Conservation (phyloP, 64 coral and sea anemone species). For the Stichodactyla mertensii region DNA sequence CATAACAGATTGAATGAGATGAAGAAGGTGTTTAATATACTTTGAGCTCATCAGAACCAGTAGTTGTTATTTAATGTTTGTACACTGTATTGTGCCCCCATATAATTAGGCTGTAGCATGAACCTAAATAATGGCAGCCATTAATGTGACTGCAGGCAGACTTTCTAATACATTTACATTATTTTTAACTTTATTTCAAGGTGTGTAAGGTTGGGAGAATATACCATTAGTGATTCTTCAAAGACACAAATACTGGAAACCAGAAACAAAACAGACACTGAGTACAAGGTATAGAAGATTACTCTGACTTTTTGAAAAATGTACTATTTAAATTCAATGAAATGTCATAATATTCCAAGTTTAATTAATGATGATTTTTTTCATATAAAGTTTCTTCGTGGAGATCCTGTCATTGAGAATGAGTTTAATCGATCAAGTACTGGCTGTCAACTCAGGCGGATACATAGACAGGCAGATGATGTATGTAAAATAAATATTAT, state of each 20-base stretch:
- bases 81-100: too few relatives aligned
- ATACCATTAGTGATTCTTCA: conserved; percentile 51
- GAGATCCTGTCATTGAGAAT: conserved; percentile 60
- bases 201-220: conserved; percentile 92
- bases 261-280: conserved; percentile 35
- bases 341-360: too few relatives aligned
- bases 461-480: conserved; percentile 83
- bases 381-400: conserved; percentile 56
- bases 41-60: too few relatives aligned
- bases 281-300: conserved; percentile 68
- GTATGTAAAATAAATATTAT: conserved; percentile 26
- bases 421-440: conserved; percentile 86
- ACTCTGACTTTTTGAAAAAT: too few relatives aligned
- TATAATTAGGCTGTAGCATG: not conserved
- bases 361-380: not conserved
- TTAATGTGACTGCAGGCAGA: too few relatives aligned
- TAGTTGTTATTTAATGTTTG: too few relatives aligned
- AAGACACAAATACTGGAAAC: conserved; percentile 66
- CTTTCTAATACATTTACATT: not conserved
- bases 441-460: conserved; percentile 75
- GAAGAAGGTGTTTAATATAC: too few relatives aligned
- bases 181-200: conserved; percentile 36
- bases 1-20: too few relatives aligned
- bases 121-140: too few relatives aligned
- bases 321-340: too few relatives aligned